Evolutionary conservation across 2,113 vertebrate genomes (phyloP), one percentile per base, ranked within the genome.

Genomic region (Phalacrocorax pelagicus): DNA sequence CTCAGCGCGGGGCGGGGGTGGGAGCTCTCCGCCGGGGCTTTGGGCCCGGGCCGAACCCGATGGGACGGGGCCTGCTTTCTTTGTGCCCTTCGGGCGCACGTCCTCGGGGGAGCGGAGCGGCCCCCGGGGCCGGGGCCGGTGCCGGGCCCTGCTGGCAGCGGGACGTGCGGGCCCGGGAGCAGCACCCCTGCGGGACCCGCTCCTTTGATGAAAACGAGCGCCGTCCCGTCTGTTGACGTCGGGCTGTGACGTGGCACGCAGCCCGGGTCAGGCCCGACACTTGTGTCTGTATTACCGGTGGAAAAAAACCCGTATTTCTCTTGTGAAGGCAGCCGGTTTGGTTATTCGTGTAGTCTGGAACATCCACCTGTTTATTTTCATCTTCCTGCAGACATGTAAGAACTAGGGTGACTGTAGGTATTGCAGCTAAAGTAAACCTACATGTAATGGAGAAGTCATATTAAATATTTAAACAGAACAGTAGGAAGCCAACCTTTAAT

Each of bases 381-480:
- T 5, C 6, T 3, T 24, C 30, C 21, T 12, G 30, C 29, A 1
- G 36, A 51, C 66, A 0, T 12, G 3, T 20, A 0, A 15, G 32
- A 11, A 3, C 15, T 6, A 2, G 16, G 3, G 1, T 0, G 55
- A 7, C 29, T 14, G 59, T 16, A 0, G 42, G 27, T 6, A 3
- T 1, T 13, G 73, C 46, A 12, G 24, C 55, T 40, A n/a, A 4
- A 38, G 30, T 6, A 6, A 73, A 11, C 24, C 1, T 1, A 2
- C 10, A 0, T 12, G 36, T 13, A 10, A 9, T 15, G 66, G 63
- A 23, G 62, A n/a, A 69, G 15, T 34, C 7, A 1, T 15, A 5
- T 30, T 4, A 11, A 34, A 23, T 17, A 7, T 2, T 46, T 4
- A 23, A 67, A 54, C 32, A 7, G 23, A 59, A 3, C 17, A 3